Evolutionary conservation across 2,888 invertebrate genomes (phyloP), one percentile per base, ranked within the genome.

Genomic region (Plebejus anna): DNA sequence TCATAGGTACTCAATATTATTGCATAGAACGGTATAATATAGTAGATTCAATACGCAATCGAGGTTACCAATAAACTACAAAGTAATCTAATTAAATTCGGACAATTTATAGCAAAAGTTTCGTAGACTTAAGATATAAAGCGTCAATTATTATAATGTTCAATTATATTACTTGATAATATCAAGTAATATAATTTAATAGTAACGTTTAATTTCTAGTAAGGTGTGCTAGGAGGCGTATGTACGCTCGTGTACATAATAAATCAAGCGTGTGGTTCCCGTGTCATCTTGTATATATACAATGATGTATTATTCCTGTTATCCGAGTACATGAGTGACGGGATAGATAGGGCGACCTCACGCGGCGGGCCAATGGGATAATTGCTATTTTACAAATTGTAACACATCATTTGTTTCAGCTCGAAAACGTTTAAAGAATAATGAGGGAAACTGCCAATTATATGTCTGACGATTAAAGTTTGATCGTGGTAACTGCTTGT

Each of bases 221-320:
- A 55, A 73, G 73, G 73, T 73, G 73, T 73, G n/a, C 73, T 73
- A 73, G 73, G 32, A 70, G 55, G 76, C 73, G 76, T 61, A 59
- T 70, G 42, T 71, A 70, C 55, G 66, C 36, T 55, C 55, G 51
- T 71, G 71, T 71, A 72, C 22, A 59, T 79, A 76, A 83, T 83
- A 82, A 83, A 83, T 84, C 82, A 82, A 81, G n/a, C 72, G 77
- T 78, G 79, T 79, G 81, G 79, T 82, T 80, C 80, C 78, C 81
- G 79, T 81, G 84, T 85, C 85, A 82, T 78, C 80, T 78, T 77
- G 38, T 77, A 78, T 81, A 79, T 79, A 77, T 78, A 78, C 79
- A 79, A 77, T 78, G 77, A 82, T 84, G 82, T 80, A 81, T 82
- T 82, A 82, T 81, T 80, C 47, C 22, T 80, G 77, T 77, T 80